Evolutionary conservation across 2,113 vertebrate species (phyloP), one percentile per base, ranked within the genome.

Genomic region (Typhlomys cinereus): DNA sequence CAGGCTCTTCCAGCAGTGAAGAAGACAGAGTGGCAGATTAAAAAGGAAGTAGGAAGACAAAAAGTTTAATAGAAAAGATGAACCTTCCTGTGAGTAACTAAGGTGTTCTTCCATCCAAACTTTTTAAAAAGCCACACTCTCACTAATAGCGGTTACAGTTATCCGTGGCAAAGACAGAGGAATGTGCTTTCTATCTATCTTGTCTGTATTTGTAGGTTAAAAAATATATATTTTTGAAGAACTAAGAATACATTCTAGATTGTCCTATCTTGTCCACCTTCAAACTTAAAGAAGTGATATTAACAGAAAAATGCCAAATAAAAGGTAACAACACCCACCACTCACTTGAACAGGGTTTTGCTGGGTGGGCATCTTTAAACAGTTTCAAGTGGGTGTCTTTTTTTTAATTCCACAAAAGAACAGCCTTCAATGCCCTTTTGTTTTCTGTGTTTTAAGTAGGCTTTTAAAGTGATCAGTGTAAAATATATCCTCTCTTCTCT

Each of bases 401-500:
- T 57, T 41, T 76, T 17, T 78, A 41, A 46, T 54, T 36, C 34
- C 71, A n/a, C 17, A 31, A 93, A 93, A 92, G 1, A 59, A n/a
- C 36, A 59, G 62, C 73, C 66, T 74, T 67, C 64, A 57, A 4
- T 91, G 31, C 46, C 13, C 57, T 25, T 13, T 74, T 69, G 54
- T 85, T 95, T 80, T 74, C 62, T 87, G 67, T 25, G 41, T 79
- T 59, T 61, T 54, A 90, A 85, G 21, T 10, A 64, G 5, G 31
- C 27, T 62, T 92, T 85, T 89, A 41, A 31, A 84, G 90, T 82
- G n/a, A 78, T 41, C 50, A 79, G 74, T 44, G 86, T 85, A 87
- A 52, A 95, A 94, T 94, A 83, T 85, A 78, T 54, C 0, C 0
- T 50, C 39, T 93, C 85, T 92, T 94, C 90, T 94, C 85, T 71